Conservation (phyloP, 1,140 invertebrate genomes). For the Habropoda laboriosa region DNA sequence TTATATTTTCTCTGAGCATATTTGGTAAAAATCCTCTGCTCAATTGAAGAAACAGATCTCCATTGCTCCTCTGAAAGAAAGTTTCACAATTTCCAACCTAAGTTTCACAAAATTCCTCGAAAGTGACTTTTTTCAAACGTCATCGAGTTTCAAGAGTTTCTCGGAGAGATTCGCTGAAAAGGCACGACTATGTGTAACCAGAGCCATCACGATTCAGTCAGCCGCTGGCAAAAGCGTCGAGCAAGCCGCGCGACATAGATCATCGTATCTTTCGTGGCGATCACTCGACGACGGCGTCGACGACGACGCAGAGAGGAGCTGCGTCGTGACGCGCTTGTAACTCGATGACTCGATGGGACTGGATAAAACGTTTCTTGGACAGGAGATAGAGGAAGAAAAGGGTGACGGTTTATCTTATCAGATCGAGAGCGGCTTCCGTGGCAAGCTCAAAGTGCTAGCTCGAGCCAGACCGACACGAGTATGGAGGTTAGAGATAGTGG, state of each 20-base stretch:
- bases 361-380: slow-evolving; percentile 19
- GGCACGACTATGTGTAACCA: too few species aligned
- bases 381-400: slow-evolving; percentile 6
- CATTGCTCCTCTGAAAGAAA: too few species aligned
- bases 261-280: slow-evolving; percentile 61
- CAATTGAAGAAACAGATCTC: too few species aligned
- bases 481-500: not conserved
- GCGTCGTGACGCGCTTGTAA: slow-evolving; percentile 41
- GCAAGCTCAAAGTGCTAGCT: slow-evolving; percentile 63
- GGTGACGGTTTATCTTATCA: slow-evolving; percentile 65
- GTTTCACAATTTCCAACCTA: too few species aligned
- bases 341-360: slow-evolving; percentile 39
- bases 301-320: slow-evolving; percentile 46
- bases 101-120: too few species aligned
- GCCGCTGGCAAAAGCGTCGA: slow-evolving; percentile 55
- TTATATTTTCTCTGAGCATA: too few species aligned
- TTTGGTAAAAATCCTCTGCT: too few species aligned
- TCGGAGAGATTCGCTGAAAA: too few species aligned
- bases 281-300: slow-evolving; percentile 52
- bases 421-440: slow-evolving; percentile 65
- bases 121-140: too few species aligned
- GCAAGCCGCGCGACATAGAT: slow-evolving; percentile 65
- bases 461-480: slow-evolving; percentile 47
- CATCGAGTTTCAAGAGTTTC: too few species aligned
- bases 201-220: not conserved